Conservation (phyloP, 2,113 vertebrate genomes). For the Candoia aspera region DNA sequence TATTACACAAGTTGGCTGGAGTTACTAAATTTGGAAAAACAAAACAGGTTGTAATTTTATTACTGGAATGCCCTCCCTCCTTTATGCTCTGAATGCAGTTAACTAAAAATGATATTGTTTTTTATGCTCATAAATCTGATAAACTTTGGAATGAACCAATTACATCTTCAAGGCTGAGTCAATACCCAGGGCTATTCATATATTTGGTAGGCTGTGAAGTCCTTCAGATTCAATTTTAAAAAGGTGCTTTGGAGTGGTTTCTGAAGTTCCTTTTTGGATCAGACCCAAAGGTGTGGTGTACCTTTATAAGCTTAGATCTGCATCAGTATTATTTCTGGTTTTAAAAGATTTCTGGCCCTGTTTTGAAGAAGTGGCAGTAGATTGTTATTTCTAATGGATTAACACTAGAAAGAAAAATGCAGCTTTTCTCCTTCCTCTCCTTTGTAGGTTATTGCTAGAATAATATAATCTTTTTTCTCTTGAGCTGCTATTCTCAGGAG, state of each 20-base stretch:
- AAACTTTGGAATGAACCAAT: constrained; percentile 1
- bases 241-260: not conserved
- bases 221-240: not conserved
- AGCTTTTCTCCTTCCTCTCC: not conserved
- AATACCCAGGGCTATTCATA: not conserved
- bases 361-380: not conserved
- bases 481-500: not conserved
- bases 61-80: not conserved
- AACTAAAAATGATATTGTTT: not conserved
- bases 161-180: not conserved
- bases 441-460: not conserved
- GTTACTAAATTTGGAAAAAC: constrained; percentile 31
- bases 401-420: not conserved
- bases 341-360: not conserved
- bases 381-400: not conserved
- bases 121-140: not conserved
- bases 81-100: constrained; percentile 33
- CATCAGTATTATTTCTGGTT: not conserved
- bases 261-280: not conserved
- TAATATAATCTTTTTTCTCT: not conserved
- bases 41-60: constrained; percentile 21
- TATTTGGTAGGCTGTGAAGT: not conserved
- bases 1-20: not conserved
- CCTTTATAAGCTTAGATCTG: not conserved
- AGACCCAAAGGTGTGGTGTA: not conserved